Base-by-base conservation (phyloP, 2,888 invertebrate species). In the Nasonia oneida region DNA sequence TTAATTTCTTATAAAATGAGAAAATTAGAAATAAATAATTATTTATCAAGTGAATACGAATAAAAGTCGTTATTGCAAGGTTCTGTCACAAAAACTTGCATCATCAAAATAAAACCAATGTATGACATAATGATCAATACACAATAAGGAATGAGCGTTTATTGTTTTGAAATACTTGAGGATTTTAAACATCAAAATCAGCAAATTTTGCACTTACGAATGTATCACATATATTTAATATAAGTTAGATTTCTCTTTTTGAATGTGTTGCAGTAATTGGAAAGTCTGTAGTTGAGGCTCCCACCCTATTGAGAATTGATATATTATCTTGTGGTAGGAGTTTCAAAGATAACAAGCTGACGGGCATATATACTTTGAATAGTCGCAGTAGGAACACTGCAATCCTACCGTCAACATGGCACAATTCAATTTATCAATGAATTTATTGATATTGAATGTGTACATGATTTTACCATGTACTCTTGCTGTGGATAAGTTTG, bases 401-500 rank as follows among this genome's bases (percentile, higher is more conserved):
- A 64, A 23, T 57, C 15, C 4, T 53, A n/a, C 33, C 10, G 57
- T 47, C n/a, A 23, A 80, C 12, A 84, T 84, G 84, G 67, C 37
- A 33, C 15, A 18, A 29, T 81, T 18, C 5, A 77, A 76, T 42
- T 50, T 73, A 53, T 78, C 67, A 79, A 50, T 23, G 6, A 47
- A 57, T 79, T 75, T 84, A 83, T 42, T 83, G 64, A 64, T 79
- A 80, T 67, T 83, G 39, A 85, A 77, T 75, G 6, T 50, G 71
- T 83, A 42, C 8, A 50, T 71, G 0, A 79, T 57, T 73, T 74
- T 80, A 12, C 64, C 83, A 14, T 61, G 0, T 81, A 57, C 39
- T 77, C n/a, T 76, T 61, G 81, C 75, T 6, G 12, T 47, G 14
- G 29, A 70, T 47, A 87, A 87, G 67, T 77, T 47, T 76, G 80